Evolutionary conservation across 2,113 vertebrate species (phyloP), one percentile per base, ranked within the genome.

Genomic region (Eurystomus gularis): DNA sequence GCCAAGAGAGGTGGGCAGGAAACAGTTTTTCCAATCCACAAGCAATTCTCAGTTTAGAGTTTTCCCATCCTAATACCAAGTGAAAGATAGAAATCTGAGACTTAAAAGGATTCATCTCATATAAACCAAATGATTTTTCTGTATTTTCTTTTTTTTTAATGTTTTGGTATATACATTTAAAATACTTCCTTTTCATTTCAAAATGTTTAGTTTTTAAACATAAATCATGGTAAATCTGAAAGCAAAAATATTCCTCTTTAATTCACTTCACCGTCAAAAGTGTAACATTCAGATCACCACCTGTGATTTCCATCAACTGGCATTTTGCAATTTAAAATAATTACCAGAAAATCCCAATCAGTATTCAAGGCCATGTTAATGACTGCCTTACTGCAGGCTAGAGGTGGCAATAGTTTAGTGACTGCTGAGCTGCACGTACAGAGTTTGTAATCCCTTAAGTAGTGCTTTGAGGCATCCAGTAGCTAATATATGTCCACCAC

Each of bases 241-340:
- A 87, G 19, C 11, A 85, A 85, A 88, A 75, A 44, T 33, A 28
- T 57, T 85, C 11, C 10, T 31, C 44, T 88, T 70, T 33, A 57
- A 61, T 70, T 87, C 17, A 28, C 14, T 66, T 49, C 16, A 12
- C 21, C 13, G 4, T 25, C 23, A 11, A 17, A 31, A 62, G 20
- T 7, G 60, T 71, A 61, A 76, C 40, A 79, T 79, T 83, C 28
- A 68, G 78, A 49, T 93, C 31, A 76, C 16, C 58, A 66, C 69
- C 51, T 57, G 52, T 52, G 42, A 81, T 68, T 94, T 78, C 57
- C 52, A 78, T 60, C 77, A 91, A 17, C 17, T 72, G 57, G 10
- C n/a, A 84, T 84, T 95, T 96, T 95, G 66, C 40, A 79, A 42
- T 89, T 83, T 78, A 86, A 94, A 96, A 88, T 69, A 88, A 86